Conservation (phyloP, 2,797 vertebrate species). For the Harpagifer antarcticus region DNA sequence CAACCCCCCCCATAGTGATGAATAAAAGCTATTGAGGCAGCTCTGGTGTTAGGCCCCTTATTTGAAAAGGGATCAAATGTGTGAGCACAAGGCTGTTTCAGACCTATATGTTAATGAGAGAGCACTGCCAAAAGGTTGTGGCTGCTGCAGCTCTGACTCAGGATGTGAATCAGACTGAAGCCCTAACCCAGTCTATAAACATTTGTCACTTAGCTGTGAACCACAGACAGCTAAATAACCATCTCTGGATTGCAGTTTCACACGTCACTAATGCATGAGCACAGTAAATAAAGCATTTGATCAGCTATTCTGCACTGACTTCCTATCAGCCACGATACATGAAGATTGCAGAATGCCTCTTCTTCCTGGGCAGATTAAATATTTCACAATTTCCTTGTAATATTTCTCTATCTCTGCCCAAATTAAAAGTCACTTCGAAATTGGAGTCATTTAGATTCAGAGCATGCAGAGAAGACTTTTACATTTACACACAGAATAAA, state of each 20-base stretch:
- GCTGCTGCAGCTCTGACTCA: constrained; percentile 32
- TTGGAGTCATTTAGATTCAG: constrained; percentile 10
- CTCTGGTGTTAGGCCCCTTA: constrained; percentile 58
- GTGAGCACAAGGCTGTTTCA: constrained; percentile 60
- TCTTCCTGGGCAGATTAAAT: background rate
- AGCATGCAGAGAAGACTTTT: background rate
- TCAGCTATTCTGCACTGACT: background rate
- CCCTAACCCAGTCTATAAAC: constrained; percentile 37
- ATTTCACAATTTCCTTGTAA: constrained; percentile 5
- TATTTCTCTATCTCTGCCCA: background rate
- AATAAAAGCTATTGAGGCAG: constrained; percentile 70
- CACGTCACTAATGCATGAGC: background rate
- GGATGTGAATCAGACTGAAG: constrained; percentile 32
- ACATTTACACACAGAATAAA: constrained; percentile 22
- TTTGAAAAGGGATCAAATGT: constrained; percentile 71
- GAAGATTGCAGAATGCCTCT: background rate
- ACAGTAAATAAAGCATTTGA: background rate
- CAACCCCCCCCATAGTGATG: constrained; percentile 42
- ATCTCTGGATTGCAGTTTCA: constrained; percentile 17
- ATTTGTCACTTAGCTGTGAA: constrained; percentile 18
- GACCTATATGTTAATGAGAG: constrained; percentile 71
- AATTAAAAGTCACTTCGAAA: constrained; percentile 7
- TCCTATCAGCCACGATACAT: background rate
- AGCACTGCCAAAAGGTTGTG: constrained; percentile 55
- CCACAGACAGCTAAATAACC: constrained; percentile 3